Evolutionary conservation across 2,113 vertebrate genomes (phyloP), one percentile per base, ranked within the genome.

Genomic region (Setophaga kirtlandii): DNA sequence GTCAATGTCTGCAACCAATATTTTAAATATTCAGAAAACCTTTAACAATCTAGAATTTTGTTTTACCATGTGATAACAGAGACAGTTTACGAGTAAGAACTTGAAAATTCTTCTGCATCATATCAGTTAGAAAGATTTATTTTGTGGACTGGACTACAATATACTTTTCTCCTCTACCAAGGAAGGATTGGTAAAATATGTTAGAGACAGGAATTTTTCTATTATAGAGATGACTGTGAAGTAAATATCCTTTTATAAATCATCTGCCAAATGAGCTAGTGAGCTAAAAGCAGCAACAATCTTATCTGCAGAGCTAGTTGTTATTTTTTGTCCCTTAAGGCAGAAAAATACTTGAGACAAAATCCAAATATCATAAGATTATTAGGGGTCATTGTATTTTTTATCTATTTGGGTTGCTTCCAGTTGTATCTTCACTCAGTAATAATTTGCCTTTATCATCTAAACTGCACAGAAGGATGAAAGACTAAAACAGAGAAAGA

Each of bases 181-280:
- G 41, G 25, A 88, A 44, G 28, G 42, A 78, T 31, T 55, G 42
- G 69, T 64, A 85, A 80, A 91, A 91, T 82, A 69, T 31, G 30
- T 24, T n/a, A 23, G 62, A 91, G n/a, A 19, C 28, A 11, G n/a
- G 20, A 96, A 69, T 76, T 91, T 33, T 90, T 85, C 74, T 41
- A 39, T 37, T 31, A 79, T 59, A 89, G 46, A 87, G 28, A 87
- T 82, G 28, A 65, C 50, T 76, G 11, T 56, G 58, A 33, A 90
- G 46, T 73, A 94, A 95, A 93, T 75, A 93, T 24, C 23, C 37
- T 69, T 69, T 42, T 82, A 80, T 89, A 93, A 91, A 84, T 89
- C 62, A 91, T 35, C 70, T 93, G 53, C 23, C 59, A 92, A 74
- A 88, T 90, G 27, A 91, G 56, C 27, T 55, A 70, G 69, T 33